Conservation (phyloP, 2,797 vertebrate species). For the Anabacerthia variegaticeps region DNA sequence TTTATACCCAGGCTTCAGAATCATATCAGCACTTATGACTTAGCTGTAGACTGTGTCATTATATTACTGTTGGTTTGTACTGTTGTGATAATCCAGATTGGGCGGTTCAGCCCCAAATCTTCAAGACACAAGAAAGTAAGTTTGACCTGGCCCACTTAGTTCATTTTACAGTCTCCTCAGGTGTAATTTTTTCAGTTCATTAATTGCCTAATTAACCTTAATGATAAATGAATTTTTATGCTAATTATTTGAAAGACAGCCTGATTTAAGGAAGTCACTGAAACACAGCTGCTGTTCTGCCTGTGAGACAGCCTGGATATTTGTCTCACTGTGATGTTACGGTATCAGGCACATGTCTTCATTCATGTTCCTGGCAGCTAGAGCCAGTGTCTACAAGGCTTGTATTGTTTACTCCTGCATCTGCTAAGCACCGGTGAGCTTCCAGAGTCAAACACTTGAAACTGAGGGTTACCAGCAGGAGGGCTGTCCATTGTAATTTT, state of each 20-base stretch:
- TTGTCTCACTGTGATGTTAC: background rate
- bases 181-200: background rate
- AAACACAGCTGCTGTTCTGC: background rate
- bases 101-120: background rate
- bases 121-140: background rate
- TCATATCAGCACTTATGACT: accelerated
- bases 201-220: slow-evolving; percentile 5
- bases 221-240: background rate
- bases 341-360: background rate
- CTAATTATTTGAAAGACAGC: background rate
- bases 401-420: background rate
- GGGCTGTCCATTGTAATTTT: background rate
- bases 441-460: background rate
- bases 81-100: background rate
- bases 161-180: background rate
- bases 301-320: background rate
- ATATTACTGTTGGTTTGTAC: background rate
- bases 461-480: background rate
- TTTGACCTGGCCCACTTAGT: background rate
- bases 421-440: background rate
- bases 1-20: background rate
- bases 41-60: background rate
- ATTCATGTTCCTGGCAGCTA: background rate
- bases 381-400: background rate
- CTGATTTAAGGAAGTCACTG: background rate